Evolutionary conservation across 2,113 vertebrate genomes (phyloP).

Genomic region (Cheilinus undulatus): DNA sequence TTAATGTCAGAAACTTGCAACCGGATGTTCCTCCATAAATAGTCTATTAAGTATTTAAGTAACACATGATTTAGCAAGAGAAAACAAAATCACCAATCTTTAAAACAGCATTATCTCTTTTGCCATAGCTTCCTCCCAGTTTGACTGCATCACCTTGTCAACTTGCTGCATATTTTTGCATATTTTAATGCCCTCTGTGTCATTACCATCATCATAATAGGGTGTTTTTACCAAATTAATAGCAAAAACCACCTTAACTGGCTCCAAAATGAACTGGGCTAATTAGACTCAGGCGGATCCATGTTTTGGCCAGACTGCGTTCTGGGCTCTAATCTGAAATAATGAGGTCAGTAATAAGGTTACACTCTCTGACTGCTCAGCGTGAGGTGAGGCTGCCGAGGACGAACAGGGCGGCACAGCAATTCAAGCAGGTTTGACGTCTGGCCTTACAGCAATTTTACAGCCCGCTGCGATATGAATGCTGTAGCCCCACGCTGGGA

Average conservation of each 20-base stretch:
- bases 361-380: conserved; percentile 59
- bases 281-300: conserved; percentile 49
- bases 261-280: conserved; percentile 22
- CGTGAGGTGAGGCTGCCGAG: conserved; percentile 41
- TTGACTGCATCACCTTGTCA: background rate
- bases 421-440: conserved; percentile 44
- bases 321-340: conserved; percentile 68
- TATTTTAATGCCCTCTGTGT: background rate
- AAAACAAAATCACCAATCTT: background rate
- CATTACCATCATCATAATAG: conserved; percentile 1
- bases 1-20: conserved; percentile 54
- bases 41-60: conserved; percentile 9
- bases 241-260: conserved; percentile 31
- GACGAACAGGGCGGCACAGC: conserved; percentile 21
- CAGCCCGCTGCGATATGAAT: conserved; percentile 53
- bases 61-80: background rate
- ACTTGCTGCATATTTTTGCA: conserved; percentile 18
- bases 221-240: conserved; percentile 12
- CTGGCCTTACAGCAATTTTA: conserved; percentile 44
- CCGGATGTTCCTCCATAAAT: conserved; percentile 25
- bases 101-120: background rate
- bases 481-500: conserved; percentile 40
- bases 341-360: conserved; percentile 75
- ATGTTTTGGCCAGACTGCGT: conserved; percentile 17
- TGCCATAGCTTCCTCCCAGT: background rate